Base-by-base conservation (phyloP, 2,113 vertebrate species). In the Bostrychus sinensis region DNA sequence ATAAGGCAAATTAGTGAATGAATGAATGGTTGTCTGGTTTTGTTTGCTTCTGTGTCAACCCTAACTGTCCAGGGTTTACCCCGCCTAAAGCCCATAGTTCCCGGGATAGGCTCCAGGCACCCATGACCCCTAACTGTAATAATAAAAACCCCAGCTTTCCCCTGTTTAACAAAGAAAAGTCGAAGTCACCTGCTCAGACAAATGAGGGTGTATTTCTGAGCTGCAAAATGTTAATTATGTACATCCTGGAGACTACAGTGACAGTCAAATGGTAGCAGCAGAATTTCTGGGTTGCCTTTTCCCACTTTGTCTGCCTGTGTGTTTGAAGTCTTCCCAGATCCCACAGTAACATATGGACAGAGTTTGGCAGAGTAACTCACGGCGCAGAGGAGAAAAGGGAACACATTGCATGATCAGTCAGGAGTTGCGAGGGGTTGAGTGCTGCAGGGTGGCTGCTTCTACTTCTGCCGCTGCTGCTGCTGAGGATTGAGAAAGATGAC, bases 321-420 rank as follows among this genome's bases (percentile, higher is more conserved):
- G 65, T 78, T 80, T 83, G 75, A 84, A 83, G 80, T 66, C 80
- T 66, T 79, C 84, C 80, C 45, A 72, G 73, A 77, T 66, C 82
- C 70, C 75, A 41, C 70, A 62, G 84, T 76, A 83, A 72, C 86
- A 85, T 85, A 81, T 74, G 86, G 77, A 67, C 78, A 41, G 67
- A 70, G 72, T 68, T 58, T 45, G 64, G 34, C 61, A 78, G 70
- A 69, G 82, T 70, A 79, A 64, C 69, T 84, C 74, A 70, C 53
- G 32, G 57, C 53, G 74, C 64, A 48, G 46, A 10, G 70, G 71
- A 63, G 63, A 56, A 23, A 55, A 66, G 54, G 36, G 75, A 84
- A 81, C 79, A 86, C 79, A 69, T 77, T 76, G 82, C 78, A 72
- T 62, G 80, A 85, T 86, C 82, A 83, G 80, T 83, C 82, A 83